These are phyloP conservation scores for Petrocephalus sullivani DNA, from an alignment of 2,797 vertebrate genomes.

Conservation along the genomic window DNA sequence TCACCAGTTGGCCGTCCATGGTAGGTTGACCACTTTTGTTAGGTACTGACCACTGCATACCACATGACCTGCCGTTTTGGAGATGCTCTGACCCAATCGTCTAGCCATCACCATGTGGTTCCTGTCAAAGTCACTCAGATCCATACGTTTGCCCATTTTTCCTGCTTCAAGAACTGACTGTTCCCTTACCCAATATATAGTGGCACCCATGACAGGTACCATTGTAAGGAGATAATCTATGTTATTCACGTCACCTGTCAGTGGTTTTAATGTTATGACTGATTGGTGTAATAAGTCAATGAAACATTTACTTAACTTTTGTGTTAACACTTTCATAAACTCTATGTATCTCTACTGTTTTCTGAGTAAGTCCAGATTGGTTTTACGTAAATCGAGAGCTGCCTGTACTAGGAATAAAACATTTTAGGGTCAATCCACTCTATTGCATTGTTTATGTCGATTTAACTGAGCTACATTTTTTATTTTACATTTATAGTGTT, in stretches of 20 bases:
- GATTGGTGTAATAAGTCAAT: background rate
- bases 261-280: background rate
- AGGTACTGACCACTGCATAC: background rate
- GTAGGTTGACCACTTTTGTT: background rate
- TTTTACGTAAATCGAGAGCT: background rate
- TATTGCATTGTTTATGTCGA: background rate
- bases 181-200: background rate
- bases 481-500: background rate
- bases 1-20: background rate
- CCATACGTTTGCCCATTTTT: background rate
- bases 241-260: background rate
- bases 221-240: background rate
- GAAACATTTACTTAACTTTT: background rate
- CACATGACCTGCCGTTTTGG: background rate
- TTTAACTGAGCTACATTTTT: background rate
- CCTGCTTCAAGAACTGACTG: background rate
- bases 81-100: background rate
- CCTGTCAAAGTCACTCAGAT: background rate
- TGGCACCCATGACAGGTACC: background rate
- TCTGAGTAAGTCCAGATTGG: background rate
- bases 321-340: background rate
- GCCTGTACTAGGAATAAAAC: background rate
- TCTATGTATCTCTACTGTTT: background rate
- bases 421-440: background rate
- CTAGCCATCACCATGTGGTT: background rate